Evolutionary conservation across 2,113 vertebrate species (phyloP).

Genomic region (Polypterus bichir): DNA sequence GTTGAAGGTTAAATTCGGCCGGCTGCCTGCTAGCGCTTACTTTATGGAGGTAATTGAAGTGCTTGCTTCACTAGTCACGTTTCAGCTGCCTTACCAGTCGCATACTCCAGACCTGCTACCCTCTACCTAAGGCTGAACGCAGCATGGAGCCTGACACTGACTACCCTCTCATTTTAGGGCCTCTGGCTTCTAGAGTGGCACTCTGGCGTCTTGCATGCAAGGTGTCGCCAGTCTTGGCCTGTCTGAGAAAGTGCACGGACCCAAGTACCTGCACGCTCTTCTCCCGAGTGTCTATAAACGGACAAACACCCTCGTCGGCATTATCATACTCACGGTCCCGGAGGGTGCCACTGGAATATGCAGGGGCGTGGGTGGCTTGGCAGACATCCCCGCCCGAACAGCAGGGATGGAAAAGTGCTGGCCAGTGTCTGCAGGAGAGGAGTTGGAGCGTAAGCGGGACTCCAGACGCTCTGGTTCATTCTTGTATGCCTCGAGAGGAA

Average conservation of each 20-base stretch:
- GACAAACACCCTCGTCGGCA: neutral
- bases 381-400: constrained; percentile 31
- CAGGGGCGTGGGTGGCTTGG: constrained; percentile 50
- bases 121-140: too few species aligned
- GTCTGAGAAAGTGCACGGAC: neutral
- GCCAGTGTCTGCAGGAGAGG: constrained; percentile 64
- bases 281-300: neutral
- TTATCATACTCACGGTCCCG: constrained; percentile 63
- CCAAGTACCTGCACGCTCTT: neutral
- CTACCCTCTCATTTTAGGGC: too few species aligned
- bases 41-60: too few species aligned
- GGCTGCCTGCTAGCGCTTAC: too few species aligned
- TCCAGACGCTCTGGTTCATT: constrained; percentile 63
- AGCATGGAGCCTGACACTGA: too few species aligned
- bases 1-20: too few species aligned
- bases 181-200: too few species aligned
- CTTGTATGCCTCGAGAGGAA: constrained; percentile 69
- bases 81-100: too few species aligned
- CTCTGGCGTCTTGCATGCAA: too few species aligned
- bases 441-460: constrained; percentile 57
- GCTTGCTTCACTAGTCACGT: too few species aligned
- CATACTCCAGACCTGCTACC: too few species aligned
- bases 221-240: too few species aligned
- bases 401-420: constrained; percentile 58
- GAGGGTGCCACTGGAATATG: constrained; percentile 55